Evolutionary conservation across 2,888 invertebrate species (phyloP).

Genomic region (Gonocerus acuteangulatus): DNA sequence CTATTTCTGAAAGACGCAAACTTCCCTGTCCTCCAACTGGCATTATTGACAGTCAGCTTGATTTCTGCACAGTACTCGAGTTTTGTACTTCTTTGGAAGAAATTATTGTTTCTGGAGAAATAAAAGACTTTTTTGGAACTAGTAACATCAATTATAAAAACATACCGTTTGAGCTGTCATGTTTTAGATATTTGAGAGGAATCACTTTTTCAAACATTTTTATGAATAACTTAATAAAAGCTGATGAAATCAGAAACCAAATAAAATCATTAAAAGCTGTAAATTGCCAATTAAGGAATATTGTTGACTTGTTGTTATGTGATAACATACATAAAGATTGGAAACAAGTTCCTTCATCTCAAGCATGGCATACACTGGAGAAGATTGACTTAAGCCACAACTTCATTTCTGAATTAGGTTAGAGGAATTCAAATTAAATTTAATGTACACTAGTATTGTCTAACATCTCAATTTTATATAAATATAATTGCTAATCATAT

Average conservation of each 20-base stretch:
- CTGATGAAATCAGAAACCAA: slow-evolving; percentile 55
- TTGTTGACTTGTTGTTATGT: slow-evolving; percentile 74
- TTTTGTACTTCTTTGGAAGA: slow-evolving; percentile 69
- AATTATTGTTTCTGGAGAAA: slow-evolving; percentile 59
- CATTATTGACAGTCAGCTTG: slow-evolving; percentile 68
- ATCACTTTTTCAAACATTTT: slow-evolving; percentile 63
- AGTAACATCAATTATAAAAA: slow-evolving; percentile 79
- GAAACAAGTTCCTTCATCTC: slow-evolving; percentile 41
- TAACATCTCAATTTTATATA: no score
- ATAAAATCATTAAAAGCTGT: slow-evolving; percentile 57
- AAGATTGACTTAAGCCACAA: slow-evolving; percentile 70
- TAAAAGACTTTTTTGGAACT: background rate
- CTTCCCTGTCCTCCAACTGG: slow-evolving; percentile 76
- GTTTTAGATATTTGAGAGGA: slow-evolving; percentile 69
- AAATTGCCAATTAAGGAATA: slow-evolving; percentile 56
- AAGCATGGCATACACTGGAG: slow-evolving; percentile 46
- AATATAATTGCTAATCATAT: no score
- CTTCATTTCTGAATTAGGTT: slow-evolving; percentile 67
- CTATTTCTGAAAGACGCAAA: slow-evolving; percentile 81
- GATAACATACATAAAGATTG: slow-evolving; percentile 67
- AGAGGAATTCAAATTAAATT: slow-evolving; percentile 47
- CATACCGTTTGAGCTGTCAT: slow-evolving; percentile 69
- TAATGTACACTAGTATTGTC: no score
- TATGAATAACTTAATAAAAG: slow-evolving; percentile 59
- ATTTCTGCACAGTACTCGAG: slow-evolving; percentile 86